Percentiles rank a stretch among this genome's conserved stretches.
Conservation (phyloP, 1,140 invertebrate genomes). For the Panulirus ornatus region DNA sequence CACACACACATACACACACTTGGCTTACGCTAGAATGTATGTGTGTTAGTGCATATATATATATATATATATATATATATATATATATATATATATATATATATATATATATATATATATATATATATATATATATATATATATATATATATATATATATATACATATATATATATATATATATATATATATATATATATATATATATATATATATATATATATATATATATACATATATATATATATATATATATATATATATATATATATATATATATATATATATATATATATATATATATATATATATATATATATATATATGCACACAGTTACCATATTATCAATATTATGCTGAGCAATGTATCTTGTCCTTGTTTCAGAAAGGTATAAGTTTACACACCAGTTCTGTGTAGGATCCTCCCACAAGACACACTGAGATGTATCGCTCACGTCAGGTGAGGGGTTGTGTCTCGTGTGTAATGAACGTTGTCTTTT, state of each 20-base stretch:
- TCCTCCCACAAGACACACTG: no score
- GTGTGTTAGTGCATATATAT: neutral
- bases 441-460: no score
- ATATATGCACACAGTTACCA: neutral
- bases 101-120: slow-evolving; percentile 25
- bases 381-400: no score
- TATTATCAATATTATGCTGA: neutral
- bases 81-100: neutral
- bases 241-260: slow-evolving; percentile 10
- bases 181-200: slow-evolving; percentile 10
- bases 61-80: no score
- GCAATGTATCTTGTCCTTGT: no score
- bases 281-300: neutral
- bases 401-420: no score
- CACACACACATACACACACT: no score
- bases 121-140: slow-evolving; percentile 38
- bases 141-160: slow-evolving; percentile 4
- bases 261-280: neutral
- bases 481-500: no score
- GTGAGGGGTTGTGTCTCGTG: no score
- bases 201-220: slow-evolving; percentile 28
- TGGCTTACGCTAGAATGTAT: no score
- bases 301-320: slow-evolving; percentile 26
- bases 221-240: slow-evolving; percentile 31
- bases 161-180: slow-evolving; percentile 3